Conservation (phyloP, 2,888 invertebrate genomes). For the Corythucha ciliata region DNA sequence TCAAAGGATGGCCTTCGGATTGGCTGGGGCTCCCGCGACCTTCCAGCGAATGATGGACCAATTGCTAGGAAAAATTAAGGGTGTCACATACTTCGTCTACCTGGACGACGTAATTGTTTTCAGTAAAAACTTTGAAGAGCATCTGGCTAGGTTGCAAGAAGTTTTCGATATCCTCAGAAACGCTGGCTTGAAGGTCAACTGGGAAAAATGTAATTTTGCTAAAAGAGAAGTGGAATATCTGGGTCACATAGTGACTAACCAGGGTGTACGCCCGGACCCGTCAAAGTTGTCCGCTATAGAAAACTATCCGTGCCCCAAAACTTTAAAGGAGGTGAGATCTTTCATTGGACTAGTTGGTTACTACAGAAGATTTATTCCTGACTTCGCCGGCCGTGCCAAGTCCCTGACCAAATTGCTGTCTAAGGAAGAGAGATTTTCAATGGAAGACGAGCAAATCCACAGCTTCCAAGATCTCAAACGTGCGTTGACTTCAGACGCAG, state of each 20-base stretch:
- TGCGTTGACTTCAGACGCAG: not conserved
- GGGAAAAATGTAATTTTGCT: conserved; percentile 7
- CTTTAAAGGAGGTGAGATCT: not conserved
- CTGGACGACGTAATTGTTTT: conserved; percentile 6
- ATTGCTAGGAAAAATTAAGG: conserved; percentile 26
- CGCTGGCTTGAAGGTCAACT: conserved; percentile 7
- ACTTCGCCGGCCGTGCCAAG: conserved; percentile 1
- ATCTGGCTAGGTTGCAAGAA: not conserved
- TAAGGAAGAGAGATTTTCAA: not conserved
- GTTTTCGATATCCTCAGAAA: not conserved
- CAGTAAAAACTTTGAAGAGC: not conserved
- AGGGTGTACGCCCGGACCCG: not conserved
- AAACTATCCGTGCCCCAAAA: not conserved
- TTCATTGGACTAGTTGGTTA: conserved; percentile 5
- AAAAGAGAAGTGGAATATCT: not conserved
- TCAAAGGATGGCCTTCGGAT: conserved; percentile 4
- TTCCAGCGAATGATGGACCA: conserved; percentile 11
- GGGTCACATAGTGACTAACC: conserved; percentile 1
- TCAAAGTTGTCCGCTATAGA: not conserved
- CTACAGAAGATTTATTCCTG: conserved; percentile 9
- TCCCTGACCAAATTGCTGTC: conserved; percentile 6
- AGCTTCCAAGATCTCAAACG: conserved; percentile 6
- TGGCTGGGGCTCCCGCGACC: conserved; percentile 3
- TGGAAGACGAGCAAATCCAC: conserved; percentile 3
- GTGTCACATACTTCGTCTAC: conserved; percentile 24